Conservation (phyloP, 2,797 vertebrate genomes). For the Lepilemur ruficaudatus region DNA sequence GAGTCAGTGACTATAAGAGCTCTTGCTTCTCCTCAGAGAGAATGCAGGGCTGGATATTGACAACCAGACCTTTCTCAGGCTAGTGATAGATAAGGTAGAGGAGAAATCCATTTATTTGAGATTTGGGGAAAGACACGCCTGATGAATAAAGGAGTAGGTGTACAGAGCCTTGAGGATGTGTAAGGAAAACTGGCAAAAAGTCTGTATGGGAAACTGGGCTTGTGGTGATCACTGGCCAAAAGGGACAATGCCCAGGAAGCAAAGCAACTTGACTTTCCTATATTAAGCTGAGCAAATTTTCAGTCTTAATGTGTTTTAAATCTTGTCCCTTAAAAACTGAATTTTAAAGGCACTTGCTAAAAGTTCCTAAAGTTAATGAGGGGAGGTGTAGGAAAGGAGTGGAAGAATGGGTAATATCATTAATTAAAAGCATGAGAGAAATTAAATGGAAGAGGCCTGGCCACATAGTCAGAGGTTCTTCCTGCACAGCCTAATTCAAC, state of each 20-base stretch:
- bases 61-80: background rate
- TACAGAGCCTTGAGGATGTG: background rate
- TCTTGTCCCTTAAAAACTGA: constrained; percentile 17
- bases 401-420: background rate
- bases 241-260: background rate
- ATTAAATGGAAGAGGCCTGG: background rate
- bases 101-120: constrained; percentile 24
- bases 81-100: background rate
- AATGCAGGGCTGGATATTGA: background rate
- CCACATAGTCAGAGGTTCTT: background rate
- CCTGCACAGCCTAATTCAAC: background rate
- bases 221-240: background rate
- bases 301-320: background rate
- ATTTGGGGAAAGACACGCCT: background rate
- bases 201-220: background rate
- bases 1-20: background rate
- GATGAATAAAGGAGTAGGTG: background rate
- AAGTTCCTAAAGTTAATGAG: background rate
- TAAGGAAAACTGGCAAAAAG: background rate
- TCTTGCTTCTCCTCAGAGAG: background rate
- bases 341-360: constrained; percentile 1
- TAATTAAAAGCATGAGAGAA: background rate
- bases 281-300: constrained; percentile 5
- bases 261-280: background rate
- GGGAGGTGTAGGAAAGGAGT: background rate